phyloP scores from a whole-genome alignment of 2,797 vertebrate genomes.

The Champsocephalus gunnari region DNA sequence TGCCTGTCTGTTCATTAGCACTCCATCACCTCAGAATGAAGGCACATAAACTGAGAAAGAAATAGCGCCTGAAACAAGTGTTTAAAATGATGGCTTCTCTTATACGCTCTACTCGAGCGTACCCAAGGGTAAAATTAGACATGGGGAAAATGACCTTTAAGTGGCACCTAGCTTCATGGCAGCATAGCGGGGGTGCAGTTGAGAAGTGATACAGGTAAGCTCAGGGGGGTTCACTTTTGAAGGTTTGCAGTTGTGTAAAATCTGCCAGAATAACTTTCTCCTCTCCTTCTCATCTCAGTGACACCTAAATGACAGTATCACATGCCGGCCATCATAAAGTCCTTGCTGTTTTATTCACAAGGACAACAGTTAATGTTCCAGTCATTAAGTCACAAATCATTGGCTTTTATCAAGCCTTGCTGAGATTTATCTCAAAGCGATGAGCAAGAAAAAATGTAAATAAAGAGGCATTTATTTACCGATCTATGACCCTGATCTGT shows the following conservation, averaged over 20 bases:
- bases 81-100: conserved; percentile 84
- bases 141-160: conserved; percentile 83
- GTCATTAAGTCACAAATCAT: conserved; percentile 71
- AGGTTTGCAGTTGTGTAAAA: conserved; percentile 66
- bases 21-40: conserved; percentile 79
- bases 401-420: conserved; percentile 40
- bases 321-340: conserved; percentile 61
- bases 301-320: conserved; percentile 68
- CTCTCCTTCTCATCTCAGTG: conserved; percentile 53
- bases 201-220: conserved; percentile 67
- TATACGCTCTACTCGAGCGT: conserved; percentile 80
- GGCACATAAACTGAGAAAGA: conserved; percentile 80
- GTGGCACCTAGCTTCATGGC: conserved; percentile 69
- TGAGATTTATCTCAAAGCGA: conserved; percentile 32
- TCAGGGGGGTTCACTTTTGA: conserved; percentile 74
- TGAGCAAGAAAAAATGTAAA: conserved; percentile 37
- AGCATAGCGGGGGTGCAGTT: conserved; percentile 71
- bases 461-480: conserved; percentile 28
- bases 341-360: conserved; percentile 72
- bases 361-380: conserved; percentile 71
- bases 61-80: conserved; percentile 84
- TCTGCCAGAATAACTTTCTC: conserved; percentile 70
- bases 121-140: conserved; percentile 88
- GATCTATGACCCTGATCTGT: conserved; percentile 41
- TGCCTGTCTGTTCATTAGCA: conserved; percentile 79